These are phyloP conservation scores for Benthosema pterotum DNA, from an alignment of 2,797 vertebrate species.

Conservation along the genomic window DNA sequence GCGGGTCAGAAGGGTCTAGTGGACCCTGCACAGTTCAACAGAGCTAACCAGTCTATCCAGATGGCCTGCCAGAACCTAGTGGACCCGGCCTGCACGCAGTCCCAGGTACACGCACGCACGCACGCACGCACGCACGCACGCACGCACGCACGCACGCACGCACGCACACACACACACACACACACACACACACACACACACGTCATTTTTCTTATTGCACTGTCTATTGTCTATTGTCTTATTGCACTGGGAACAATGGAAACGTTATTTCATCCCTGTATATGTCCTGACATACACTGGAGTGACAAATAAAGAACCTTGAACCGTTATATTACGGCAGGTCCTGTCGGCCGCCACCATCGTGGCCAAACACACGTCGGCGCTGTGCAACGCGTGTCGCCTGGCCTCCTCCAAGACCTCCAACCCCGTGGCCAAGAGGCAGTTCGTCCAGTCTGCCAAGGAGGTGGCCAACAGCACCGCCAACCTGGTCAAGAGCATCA, in stretches of 20 bases:
- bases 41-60: slow-evolving; percentile 97
- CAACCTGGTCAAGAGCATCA: slow-evolving; percentile 98
- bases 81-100: slow-evolving; percentile 95
- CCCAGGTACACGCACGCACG: slow-evolving; percentile 83
- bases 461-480: slow-evolving; percentile 98
- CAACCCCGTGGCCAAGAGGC: slow-evolving; percentile 96
- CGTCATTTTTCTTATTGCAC: too few relatives aligned
- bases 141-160: not conserved
- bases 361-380: slow-evolving; percentile 97
- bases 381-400: slow-evolving; percentile 95
- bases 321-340: too few relatives aligned
- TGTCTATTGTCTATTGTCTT: too few relatives aligned
- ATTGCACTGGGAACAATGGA: too few relatives aligned
- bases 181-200: not conserved
- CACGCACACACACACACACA: not conserved
- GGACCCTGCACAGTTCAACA: slow-evolving; percentile 95
- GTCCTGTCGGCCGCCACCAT: slow-evolving; percentile 98
- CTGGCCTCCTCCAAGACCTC: slow-evolving; percentile 92
- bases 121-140: not conserved
- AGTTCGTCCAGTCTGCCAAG: slow-evolving; percentile 98
- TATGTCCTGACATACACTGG: too few relatives aligned
- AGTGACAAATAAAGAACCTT: too few relatives aligned
- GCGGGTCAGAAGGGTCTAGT: slow-evolving; percentile 95
- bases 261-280: too few relatives aligned
- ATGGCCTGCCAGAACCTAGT: slow-evolving; percentile 98